phyloP scores from a whole-genome alignment of 2,113 vertebrate species.

The Hiodon alosoides region DNA sequence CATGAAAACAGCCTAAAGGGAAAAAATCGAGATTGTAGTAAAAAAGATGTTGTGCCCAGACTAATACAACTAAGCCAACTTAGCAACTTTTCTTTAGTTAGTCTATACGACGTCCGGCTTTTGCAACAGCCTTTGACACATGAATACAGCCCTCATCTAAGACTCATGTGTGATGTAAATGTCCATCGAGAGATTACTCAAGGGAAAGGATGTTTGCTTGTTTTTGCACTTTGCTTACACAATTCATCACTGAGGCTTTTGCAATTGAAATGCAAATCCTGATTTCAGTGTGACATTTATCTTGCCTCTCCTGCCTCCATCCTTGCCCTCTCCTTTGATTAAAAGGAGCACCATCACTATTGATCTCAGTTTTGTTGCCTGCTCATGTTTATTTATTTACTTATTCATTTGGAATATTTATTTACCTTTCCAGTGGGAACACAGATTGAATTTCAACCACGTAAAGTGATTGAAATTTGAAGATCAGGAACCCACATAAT shows the following conservation, averaged over 20 bases:
- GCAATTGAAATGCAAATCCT: background rate
- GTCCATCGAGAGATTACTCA: background rate
- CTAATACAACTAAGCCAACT: too few relatives aligned
- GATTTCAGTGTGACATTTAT: slow-evolving; percentile 5
- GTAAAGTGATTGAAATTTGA: slow-evolving; percentile 4
- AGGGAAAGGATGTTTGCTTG: background rate
- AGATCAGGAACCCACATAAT: background rate
- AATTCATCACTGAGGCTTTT: background rate
- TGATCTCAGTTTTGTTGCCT: background rate
- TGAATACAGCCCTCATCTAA: too few relatives aligned
- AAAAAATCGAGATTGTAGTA: too few relatives aligned
- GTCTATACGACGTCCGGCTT: too few relatives aligned
- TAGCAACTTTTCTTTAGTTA: too few relatives aligned
- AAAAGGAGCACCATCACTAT: background rate
- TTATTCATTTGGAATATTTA: slow-evolving; percentile 6
- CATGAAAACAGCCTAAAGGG: too few relatives aligned
- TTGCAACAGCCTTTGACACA: too few relatives aligned
- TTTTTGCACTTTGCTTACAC: background rate
- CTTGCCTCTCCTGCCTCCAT: background rate
- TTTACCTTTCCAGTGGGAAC: slow-evolving; percentile 8
- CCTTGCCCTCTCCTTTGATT: slow-evolving; percentile 2
- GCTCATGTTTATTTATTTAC: background rate
- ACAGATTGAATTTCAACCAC: background rate
- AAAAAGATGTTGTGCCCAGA: too few relatives aligned
- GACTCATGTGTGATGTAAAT: too few relatives aligned